A percentile compares a stretch with the other conserved stretches of the same genome.
Conservation (phyloP, 2,888 invertebrate species). For the Brenthis hecate region DNA sequence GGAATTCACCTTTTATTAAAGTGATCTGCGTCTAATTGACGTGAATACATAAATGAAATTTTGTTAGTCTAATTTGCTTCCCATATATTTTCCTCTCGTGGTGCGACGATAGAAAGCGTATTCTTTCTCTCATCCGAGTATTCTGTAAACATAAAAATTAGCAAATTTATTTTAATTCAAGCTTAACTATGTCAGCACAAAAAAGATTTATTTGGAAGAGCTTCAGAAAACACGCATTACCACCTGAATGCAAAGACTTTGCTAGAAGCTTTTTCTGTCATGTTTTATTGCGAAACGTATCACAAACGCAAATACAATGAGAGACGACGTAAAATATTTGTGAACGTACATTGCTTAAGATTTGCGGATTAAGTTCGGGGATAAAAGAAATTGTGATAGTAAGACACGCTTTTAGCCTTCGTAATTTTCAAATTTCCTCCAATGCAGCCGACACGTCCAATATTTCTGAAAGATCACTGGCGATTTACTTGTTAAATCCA, state of each 20-base stretch:
- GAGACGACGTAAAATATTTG: slow-evolving; percentile 33
- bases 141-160: too few relatives aligned
- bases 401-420: slow-evolving; percentile 35
- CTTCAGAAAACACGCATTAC: slow-evolving; percentile 5
- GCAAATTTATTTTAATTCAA: too few relatives aligned
- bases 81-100: too few relatives aligned
- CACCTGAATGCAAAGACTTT: slow-evolving; percentile 14
- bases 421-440: slow-evolving; percentile 46
- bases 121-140: too few relatives aligned
- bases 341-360: slow-evolving; percentile 31
- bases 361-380: slow-evolving; percentile 31
- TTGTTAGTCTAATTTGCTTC: neutral
- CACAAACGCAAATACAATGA: slow-evolving; percentile 36
- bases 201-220: slow-evolving; percentile 5
- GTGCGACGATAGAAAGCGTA: too few relatives aligned
- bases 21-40: neutral
- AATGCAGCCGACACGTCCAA: slow-evolving; percentile 46
- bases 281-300: slow-evolving; percentile 31
- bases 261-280: slow-evolving; percentile 19
- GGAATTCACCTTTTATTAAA: slow-evolving; percentile 16
- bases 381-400: slow-evolving; percentile 25
- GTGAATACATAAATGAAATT: neutral
- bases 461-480: slow-evolving; percentile 46
- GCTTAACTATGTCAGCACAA: neutral
- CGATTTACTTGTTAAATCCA: slow-evolving; percentile 63